Evolutionary conservation across 2,113 vertebrate genomes (phyloP), one percentile per base, ranked within the genome.

Genomic region (Gallinago paraguaiae): DNA sequence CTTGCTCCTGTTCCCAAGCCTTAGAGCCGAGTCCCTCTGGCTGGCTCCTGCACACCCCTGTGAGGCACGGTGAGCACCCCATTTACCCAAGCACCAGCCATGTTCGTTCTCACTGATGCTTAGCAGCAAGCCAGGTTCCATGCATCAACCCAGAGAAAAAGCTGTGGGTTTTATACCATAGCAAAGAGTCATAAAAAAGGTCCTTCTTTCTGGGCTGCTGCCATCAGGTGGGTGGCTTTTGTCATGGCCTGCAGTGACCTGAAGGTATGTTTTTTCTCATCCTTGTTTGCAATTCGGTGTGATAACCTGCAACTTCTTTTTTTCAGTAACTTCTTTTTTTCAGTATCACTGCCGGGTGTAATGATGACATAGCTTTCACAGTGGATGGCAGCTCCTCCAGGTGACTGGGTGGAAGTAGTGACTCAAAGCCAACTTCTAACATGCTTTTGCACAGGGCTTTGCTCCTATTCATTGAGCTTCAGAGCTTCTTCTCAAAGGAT

Each of bases 21-120:
- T 35, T 43, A 28, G 54, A 69, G 56, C 23, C 0, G 1, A 78
- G 43, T 88, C 46, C 31, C 17, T 88, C 50, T 74, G 0, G 0
- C 68, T 61, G 64, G 78, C 37, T 93, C 35, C 70, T 39, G 16
- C 17, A 3, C 4, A 2, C 11, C 46, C 16, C 7, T 77, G 19
- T 6, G 45, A 57, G 51, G 60, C 46, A 31, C 10, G 56, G 60
- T 30, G 12, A 72, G 37, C 15, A 59, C 54, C 63, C 45, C 30
- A 1, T 27, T 35, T 50, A 69, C 31, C 41, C 70, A 82, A 48
- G 41, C 5, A 5, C n/a, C 56, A 71, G 53, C 5, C 17, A 0
- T 56, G 79, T 59, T 59, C 80, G 25, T 63, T 63, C 59, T 24
- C 39, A 4, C 20, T 83, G 63, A 13, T 53, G 89, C 39, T 84